A percentile compares a stretch with the other conserved stretches of the same genome.
Evolutionary conservation across 2,888 invertebrate species (phyloP).

Genomic region (Agonopterix subpropinquella): DNA sequence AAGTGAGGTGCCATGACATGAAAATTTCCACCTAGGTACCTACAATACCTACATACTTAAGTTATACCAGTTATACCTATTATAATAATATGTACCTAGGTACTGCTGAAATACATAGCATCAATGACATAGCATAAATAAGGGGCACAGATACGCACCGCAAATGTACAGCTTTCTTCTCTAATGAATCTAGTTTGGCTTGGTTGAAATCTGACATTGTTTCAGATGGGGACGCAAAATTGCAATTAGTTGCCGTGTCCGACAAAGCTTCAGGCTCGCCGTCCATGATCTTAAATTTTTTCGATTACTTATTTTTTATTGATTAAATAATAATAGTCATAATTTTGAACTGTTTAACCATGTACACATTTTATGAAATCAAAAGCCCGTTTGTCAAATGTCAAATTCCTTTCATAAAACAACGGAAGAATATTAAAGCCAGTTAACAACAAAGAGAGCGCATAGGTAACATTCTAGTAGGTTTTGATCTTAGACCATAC

Average conservation of each 20-base stretch:
- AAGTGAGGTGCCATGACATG: too few relatives aligned
- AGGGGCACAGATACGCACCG: constrained; percentile 29
- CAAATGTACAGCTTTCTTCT: constrained; percentile 66
- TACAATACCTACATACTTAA: too few relatives aligned
- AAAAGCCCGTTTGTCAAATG: constrained; percentile 6
- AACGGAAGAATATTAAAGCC: constrained; percentile 7
- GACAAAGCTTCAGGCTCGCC: constrained; percentile 58
- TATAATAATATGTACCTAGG: too few relatives aligned
- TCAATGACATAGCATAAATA: neutral
- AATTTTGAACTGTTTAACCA: constrained; percentile 33
- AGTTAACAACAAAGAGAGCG: neutral
- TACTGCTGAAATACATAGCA: neutral
- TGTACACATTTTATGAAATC: constrained; percentile 8
- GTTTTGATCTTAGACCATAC: too few relatives aligned
- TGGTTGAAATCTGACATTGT: constrained; percentile 54
- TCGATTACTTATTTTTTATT: constrained; percentile 10
- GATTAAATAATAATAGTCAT: constrained; percentile 25
- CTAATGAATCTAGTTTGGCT: constrained; percentile 59
- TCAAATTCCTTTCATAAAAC: constrained; percentile 13
- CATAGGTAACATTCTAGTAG: neutral
- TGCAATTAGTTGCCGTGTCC: constrained; percentile 56
- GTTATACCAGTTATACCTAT: too few relatives aligned
- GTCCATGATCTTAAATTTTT: constrained; percentile 44
- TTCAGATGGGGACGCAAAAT: constrained; percentile 49
- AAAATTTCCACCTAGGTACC: too few relatives aligned